Percentiles rank a stretch among this genome's conserved stretches.
phyloP scores from a whole-genome alignment of 2,113 vertebrate genomes.

The Rostratula benghalensis region DNA sequence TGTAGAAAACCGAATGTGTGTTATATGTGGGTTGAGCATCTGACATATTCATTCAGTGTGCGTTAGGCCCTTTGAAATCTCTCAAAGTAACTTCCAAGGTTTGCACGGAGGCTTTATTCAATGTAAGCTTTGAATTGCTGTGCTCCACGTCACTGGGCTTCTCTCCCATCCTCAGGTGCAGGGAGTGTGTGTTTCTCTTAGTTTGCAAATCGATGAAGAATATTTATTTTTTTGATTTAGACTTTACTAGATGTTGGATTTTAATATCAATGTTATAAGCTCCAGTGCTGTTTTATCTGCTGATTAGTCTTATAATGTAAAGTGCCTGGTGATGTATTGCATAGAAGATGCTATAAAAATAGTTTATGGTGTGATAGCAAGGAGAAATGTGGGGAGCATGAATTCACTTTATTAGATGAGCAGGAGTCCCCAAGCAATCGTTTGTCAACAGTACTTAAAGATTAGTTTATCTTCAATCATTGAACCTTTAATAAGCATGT shows the following conservation, averaged over 20 bases:
- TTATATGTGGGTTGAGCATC: neutral
- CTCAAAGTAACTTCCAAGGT: neutral
- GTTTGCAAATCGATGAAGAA: neutral
- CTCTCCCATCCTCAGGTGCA: neutral
- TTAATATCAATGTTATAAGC: conserved; percentile 16
- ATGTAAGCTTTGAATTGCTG: neutral
- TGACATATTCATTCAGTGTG: neutral
- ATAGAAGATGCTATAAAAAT: conserved; percentile 48
- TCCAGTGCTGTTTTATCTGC: conserved; percentile 44
- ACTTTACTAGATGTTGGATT: conserved; percentile 10
- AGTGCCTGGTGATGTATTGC: conserved; percentile 32
- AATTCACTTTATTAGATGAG: conserved; percentile 42
- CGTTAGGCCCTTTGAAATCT: neutral
- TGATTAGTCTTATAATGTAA: conserved; percentile 60
- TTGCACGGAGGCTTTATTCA: neutral
- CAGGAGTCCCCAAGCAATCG: conserved; percentile 17
- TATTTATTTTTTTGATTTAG: conserved; percentile 27
- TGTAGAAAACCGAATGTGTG: neutral
- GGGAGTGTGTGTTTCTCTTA: neutral
- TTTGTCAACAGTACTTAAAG: conserved; percentile 53
- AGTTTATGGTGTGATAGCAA: conserved; percentile 50
- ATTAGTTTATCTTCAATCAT: conserved; percentile 48
- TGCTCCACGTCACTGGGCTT: neutral
- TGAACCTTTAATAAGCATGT: conserved; percentile 53
- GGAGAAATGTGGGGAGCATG: conserved; percentile 21